These are phyloP conservation scores for Prenolepis imparis DNA, from an alignment of 2,888 invertebrate species.

Conservation along the genomic window DNA sequence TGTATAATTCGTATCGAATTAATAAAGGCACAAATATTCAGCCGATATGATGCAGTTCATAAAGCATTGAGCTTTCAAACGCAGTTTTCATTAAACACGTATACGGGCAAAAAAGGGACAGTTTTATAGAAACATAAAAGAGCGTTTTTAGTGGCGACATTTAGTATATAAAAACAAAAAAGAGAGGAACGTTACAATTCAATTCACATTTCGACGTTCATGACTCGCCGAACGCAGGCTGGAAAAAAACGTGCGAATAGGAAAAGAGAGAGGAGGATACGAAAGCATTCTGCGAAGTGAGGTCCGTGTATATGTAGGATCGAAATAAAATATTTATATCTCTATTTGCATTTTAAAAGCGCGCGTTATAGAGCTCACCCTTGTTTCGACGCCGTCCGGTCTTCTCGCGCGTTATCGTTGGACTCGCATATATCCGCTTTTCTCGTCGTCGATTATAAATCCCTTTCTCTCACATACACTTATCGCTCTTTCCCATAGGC, in stretches of 20 bases:
- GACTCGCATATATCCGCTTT: slow-evolving; percentile 39
- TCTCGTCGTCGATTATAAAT: slow-evolving; percentile 68
- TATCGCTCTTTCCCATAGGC: slow-evolving; percentile 23
- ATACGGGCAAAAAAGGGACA: slow-evolving; percentile 1
- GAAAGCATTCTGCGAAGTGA: slow-evolving; percentile 10
- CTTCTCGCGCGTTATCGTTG: slow-evolving; percentile 63
- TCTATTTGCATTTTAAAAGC: slow-evolving; percentile 81
- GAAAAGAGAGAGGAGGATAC: not conserved
- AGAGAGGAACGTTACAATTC: slow-evolving; percentile 59
- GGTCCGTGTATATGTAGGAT: slow-evolving; percentile 53
- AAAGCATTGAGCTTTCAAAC: not conserved
- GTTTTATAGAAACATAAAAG: slow-evolving; percentile 22
- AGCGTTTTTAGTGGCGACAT: slow-evolving; percentile 8
- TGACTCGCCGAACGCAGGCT: slow-evolving; percentile 47
- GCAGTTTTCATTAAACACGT: not conserved
- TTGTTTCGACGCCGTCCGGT: slow-evolving; percentile 55
- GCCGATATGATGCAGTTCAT: not conserved
- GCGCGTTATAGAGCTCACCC: slow-evolving; percentile 26
- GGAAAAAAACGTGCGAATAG: slow-evolving; percentile 55
- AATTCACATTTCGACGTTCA: slow-evolving; percentile 67
- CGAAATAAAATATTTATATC: slow-evolving; percentile 80
- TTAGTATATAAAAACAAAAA: slow-evolving; percentile 40
- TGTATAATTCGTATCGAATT: not conserved
- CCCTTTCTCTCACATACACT: slow-evolving; percentile 30
- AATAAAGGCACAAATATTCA: slow-evolving; percentile 6